Percentiles rank a stretch among this genome's conserved stretches.
Conservation (phyloP, 2,113 vertebrate species). For the Scalopus aquaticus region DNA sequence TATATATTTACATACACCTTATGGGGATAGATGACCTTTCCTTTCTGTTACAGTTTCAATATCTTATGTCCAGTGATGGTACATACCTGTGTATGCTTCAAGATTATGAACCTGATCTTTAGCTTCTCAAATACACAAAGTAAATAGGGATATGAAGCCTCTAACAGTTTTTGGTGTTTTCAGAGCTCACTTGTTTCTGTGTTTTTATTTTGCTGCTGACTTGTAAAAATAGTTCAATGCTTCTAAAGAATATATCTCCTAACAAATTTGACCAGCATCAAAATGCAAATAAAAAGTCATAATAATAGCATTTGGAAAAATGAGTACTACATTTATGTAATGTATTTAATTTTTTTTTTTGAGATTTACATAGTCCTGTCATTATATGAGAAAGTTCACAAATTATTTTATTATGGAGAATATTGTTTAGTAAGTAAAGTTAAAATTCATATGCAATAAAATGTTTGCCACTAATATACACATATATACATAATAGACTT, state of each 20-base stretch:
- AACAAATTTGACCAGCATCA: constrained; percentile 68
- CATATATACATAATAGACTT: constrained; percentile 10
- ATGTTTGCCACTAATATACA: constrained; percentile 43
- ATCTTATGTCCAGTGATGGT: background rate
- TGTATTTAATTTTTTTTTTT: constrained; percentile 58
- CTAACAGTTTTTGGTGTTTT: constrained; percentile 59
- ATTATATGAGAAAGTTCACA: constrained; percentile 56
- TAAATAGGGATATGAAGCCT: background rate
- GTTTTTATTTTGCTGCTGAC: constrained; percentile 55
- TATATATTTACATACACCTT: background rate
- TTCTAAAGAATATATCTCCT: constrained; percentile 68
- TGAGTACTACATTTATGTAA: constrained; percentile 67
- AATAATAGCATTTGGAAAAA: constrained; percentile 60
- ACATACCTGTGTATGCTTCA: background rate
- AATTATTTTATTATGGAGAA: constrained; percentile 70
- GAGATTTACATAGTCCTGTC: constrained; percentile 66
- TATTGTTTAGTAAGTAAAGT: constrained; percentile 69
- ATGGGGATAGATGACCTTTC: background rate
- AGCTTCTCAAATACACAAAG: constrained; percentile 29
- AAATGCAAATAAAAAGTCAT: constrained; percentile 63
- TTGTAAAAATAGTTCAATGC: background rate
- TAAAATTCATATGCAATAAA: constrained; percentile 68
- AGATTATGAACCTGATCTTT: constrained; percentile 38
- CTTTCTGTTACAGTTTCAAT: background rate
- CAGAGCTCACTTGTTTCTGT: constrained; percentile 27